Percentiles rank a stretch among this genome's conserved stretches.
These are phyloP conservation scores for Leptinotarsa peninsularis DNA, from an alignment of 2,888 invertebrate genomes.

Conservation along the genomic window DNA sequence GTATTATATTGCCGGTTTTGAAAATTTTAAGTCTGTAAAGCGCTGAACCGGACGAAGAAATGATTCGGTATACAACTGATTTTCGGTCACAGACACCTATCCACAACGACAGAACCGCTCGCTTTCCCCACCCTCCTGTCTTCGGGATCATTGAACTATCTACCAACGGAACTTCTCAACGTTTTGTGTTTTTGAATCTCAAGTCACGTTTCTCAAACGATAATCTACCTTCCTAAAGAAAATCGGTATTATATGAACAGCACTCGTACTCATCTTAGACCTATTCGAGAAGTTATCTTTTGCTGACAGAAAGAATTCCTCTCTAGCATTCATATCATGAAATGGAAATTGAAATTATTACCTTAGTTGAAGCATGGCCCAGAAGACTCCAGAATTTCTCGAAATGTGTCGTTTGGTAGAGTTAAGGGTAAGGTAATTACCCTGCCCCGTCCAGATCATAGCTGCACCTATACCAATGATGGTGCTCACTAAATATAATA, in stretches of 20 bases:
- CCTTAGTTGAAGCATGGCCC: conserved; percentile 96
- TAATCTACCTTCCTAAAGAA: background rate
- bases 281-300: background rate
- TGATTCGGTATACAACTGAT: background rate
- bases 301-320: background rate
- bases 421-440: conserved; percentile 90
- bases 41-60: too few relatives aligned
- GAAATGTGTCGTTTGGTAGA: conserved; percentile 89
- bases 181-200: background rate
- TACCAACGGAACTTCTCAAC: background rate
- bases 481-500: conserved; percentile 87
- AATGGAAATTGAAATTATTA: conserved; percentile 57
- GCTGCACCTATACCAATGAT: conserved; percentile 93
- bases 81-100: background rate
- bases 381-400: conserved; percentile 95
- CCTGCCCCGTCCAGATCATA: conserved; percentile 96
- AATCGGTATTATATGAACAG: background rate
- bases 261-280: background rate
- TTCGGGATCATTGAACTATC: background rate
- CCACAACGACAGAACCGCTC: background rate
- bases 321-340: background rate
- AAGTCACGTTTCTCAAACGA: conserved; percentile 5
- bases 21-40: too few relatives aligned
- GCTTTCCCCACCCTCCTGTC: background rate
- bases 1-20: too few relatives aligned